Evolutionary conservation across 92 coral and sea anemone genomes (phyloP).

Genomic region (Diadumene lineata): DNA sequence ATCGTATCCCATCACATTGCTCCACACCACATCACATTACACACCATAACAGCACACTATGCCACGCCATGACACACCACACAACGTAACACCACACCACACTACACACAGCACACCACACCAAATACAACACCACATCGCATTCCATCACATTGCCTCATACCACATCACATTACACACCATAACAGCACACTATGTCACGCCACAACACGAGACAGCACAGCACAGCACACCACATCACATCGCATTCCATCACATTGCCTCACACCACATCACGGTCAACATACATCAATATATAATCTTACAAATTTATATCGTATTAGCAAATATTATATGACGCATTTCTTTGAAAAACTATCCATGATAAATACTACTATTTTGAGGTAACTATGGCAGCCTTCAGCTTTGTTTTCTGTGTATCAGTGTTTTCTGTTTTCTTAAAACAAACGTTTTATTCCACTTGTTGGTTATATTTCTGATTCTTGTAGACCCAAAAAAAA

Average conservation of each 20-base stretch:
- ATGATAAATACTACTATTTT: no score
- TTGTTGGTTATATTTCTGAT: no score
- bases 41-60: slow-evolving; percentile 3
- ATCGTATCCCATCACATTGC: slow-evolving; percentile 14
- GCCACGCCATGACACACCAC: neutral
- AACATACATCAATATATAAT: neutral
- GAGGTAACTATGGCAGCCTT: no score
- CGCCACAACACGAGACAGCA: neutral
- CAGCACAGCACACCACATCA: slow-evolving; percentile 2
- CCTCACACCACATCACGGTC: neutral
- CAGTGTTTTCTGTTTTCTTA: no score
- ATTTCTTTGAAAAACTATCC: no score
- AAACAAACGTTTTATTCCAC: no score
- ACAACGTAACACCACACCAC: slow-evolving; percentile 5
- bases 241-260: neutral
- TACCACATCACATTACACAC: neutral
- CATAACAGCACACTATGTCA: neutral
- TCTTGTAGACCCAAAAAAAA: no score
- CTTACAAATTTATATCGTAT: no score
- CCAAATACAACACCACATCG: neutral
- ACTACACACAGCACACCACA: neutral
- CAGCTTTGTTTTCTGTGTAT: no score
- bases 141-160: neutral
- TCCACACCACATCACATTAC: slow-evolving; percentile 16
- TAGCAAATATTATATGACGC: no score